Conservation (phyloP, 1,140 invertebrate genomes). For the Ips typographus region DNA sequence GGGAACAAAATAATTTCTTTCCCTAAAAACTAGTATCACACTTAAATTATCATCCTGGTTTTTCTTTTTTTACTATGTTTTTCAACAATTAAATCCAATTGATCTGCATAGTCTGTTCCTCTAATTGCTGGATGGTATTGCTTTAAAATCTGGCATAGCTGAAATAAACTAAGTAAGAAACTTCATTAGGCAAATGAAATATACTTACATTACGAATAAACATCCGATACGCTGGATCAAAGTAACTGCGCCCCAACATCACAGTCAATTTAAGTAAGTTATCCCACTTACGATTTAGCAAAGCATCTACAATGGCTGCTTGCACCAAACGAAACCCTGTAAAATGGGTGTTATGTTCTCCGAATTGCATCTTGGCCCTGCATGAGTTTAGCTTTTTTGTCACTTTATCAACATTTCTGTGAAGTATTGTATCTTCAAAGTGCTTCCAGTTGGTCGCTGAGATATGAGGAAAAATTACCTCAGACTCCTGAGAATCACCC, state of each 20-base stretch:
- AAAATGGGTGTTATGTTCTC: slow-evolving; percentile 15
- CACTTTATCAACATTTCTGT: slow-evolving; percentile 3
- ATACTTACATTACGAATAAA: slow-evolving; percentile 24
- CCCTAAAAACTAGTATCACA: no score
- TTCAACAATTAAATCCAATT: slow-evolving; percentile 22
- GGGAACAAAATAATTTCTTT: no score
- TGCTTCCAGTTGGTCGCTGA: slow-evolving; percentile 8
- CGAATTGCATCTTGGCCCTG: slow-evolving; percentile 1
- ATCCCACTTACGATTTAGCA: slow-evolving; percentile 21
- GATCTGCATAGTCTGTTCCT: slow-evolving; percentile 17
- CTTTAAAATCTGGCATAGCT: slow-evolving; percentile 21
- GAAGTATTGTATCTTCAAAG: slow-evolving; percentile 2
- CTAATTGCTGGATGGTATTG: slow-evolving; percentile 21
- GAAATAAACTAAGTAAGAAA: slow-evolving; percentile 5
- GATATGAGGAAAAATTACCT: slow-evolving; percentile 5
- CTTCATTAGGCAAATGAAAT: background rate
- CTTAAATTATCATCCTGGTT: no score
- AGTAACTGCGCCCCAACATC: slow-evolving; percentile 4
- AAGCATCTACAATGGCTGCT: slow-evolving; percentile 8
- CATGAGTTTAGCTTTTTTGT: slow-evolving; percentile 11
- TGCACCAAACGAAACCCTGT: slow-evolving; percentile 15
- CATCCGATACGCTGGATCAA: slow-evolving; percentile 12
- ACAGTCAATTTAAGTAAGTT: slow-evolving; percentile 14
- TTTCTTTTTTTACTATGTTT: background rate
- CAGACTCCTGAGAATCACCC: no score